Percentiles rank a stretch among this genome's conserved stretches.
phyloP scores from a whole-genome alignment of 2,797 vertebrate species.

The Acrocephalus scirpaceus region DNA sequence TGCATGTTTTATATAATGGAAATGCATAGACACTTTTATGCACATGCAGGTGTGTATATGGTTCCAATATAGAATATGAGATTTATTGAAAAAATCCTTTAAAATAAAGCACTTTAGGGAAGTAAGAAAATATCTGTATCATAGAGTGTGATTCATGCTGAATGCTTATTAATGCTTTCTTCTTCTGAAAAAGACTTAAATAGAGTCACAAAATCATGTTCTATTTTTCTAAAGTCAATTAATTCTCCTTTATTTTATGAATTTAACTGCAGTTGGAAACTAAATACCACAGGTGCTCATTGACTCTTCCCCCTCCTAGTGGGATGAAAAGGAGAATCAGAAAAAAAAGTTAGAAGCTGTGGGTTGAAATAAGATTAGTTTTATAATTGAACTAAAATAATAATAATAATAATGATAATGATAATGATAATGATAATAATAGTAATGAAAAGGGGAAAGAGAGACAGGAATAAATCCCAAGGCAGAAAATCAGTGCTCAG shows the following conservation, averaged over 20 bases:
- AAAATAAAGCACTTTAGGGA: neutral
- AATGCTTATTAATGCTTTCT: neutral
- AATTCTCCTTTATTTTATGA: neutral
- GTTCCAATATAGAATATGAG: neutral
- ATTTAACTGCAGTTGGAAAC: neutral
- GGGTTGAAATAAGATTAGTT: neutral
- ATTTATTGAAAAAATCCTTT: neutral
- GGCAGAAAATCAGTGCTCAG: neutral
- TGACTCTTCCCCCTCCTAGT: neutral
- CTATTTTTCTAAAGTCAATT: neutral
- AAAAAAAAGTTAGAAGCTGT: neutral
- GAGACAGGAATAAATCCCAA: neutral
- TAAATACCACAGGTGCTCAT: neutral
- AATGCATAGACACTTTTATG: neutral
- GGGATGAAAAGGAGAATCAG: neutral
- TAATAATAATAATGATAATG: too few species aligned
- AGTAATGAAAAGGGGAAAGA: neutral
- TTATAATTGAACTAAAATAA: neutral
- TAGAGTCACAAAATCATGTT: neutral
- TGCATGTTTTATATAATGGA: neutral
- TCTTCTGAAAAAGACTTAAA: neutral
- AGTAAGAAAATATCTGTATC: neutral
- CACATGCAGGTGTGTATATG: neutral
- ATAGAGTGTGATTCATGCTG: neutral
- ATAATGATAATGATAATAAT: neutral